Conservation (phyloP, 2,113 vertebrate species). For the Trematocara zebra region DNA sequence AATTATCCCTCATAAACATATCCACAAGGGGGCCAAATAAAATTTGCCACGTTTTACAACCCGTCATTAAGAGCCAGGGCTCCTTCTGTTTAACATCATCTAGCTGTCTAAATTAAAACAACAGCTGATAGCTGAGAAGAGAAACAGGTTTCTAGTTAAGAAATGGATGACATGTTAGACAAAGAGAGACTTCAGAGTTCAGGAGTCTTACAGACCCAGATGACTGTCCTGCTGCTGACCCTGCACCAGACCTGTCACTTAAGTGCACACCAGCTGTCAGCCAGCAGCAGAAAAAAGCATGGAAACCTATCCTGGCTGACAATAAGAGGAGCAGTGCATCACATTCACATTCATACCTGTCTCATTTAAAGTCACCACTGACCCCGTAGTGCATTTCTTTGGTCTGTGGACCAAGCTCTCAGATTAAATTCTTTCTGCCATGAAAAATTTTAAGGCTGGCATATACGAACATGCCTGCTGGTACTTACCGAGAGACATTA, state of each 20-base stretch:
- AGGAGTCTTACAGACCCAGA: neutral
- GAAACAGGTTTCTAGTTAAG: neutral
- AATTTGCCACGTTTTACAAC: conserved; percentile 15
- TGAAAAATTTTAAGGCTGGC: rapidly evolving
- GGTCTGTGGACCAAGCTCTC: neutral
- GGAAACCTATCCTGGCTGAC: neutral
- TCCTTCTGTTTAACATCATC: neutral
- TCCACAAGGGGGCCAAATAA: conserved; percentile 23
- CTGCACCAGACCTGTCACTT: neutral
- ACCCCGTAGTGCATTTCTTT: neutral
- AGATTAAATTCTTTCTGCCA: neutral
- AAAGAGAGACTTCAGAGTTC: neutral
- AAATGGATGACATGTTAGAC: neutral
- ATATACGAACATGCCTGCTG: neutral
- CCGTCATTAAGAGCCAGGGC: conserved; percentile 24
- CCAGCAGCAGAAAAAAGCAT: neutral
- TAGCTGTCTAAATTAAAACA: neutral
- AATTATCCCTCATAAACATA: conserved; percentile 41
- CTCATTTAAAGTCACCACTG: neutral
- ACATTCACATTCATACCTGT: neutral
- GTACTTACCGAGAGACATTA: neutral
- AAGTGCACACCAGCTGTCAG: conserved; percentile 6
- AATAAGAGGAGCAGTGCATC: neutral
- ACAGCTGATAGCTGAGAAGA: neutral
- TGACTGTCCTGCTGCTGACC: conserved; percentile 13